Evolutionary conservation across 1,140 invertebrate species (phyloP), one percentile per base, ranked within the genome.

Genomic region (Aphelenchoides fujianensis): DNA sequence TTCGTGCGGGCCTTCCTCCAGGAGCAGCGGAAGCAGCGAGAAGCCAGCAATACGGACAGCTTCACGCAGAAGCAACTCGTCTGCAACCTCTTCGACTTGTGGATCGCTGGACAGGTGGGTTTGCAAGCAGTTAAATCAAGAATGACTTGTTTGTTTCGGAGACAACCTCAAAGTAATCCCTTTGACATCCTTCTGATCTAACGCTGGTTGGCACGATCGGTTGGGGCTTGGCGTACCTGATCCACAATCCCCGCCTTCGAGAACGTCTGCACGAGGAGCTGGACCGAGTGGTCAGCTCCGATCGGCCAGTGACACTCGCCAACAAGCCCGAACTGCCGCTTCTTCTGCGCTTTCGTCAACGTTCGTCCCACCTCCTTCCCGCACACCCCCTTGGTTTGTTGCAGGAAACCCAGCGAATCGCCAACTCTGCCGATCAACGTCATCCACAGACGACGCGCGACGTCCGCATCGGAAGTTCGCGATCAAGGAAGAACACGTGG

Each of bases 201-300:
- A n/a, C n/a, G n/a, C n/a, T n/a, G n/a, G n/a, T n/a, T n/a, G 69
- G 27, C 64, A 67, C 64, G 2, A 19, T 67, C 16, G 64, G 19
- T 1, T 67, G 64, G 64, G 16, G 35, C 16, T n/a, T 67, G 2
- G 64, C 64, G 27, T 72, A 61, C 41, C 2, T 72, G 70, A 54
- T 72, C 3, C 70, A 72, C 31, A 73, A 72, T 36, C 70, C 71
- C n/a, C 37, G 74, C 12, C 37, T 74, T 23, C 70, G 67, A 67
- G 28, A 7, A 61, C 68, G 28, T n/a, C 37, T 72, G 7, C 70
- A 72, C 19, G 70, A 53, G 19, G 70, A 72, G 30, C 30, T 72
- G 27, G 70, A 72, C 37, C 16, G 23, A 3, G 70, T 73, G 9
- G 34, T 72, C 1, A 72, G 68, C 0, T 70, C 70, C n/a, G n/a